These are phyloP conservation scores for Dasypus novemcinctus DNA, from an alignment of 2,113 vertebrate species.

Conservation along the genomic window DNA sequence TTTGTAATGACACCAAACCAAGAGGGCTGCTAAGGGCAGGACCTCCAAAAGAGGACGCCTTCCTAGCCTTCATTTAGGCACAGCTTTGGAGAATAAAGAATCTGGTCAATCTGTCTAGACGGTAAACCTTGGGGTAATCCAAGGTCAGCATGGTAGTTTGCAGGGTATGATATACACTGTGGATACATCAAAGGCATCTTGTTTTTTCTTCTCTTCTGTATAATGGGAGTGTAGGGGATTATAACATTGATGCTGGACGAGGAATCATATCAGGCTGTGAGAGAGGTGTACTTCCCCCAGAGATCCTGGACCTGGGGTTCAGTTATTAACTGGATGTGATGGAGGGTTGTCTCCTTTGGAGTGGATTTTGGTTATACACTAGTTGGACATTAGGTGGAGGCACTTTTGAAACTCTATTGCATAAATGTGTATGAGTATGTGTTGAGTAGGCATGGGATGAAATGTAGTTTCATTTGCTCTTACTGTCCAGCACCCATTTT, in stretches of 20 bases:
- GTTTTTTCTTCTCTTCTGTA: not conserved
- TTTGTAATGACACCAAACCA: not conserved
- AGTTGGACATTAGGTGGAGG: not conserved
- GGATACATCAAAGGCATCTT: not conserved
- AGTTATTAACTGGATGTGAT: not conserved
- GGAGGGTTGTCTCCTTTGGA: not conserved
- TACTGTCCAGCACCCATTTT: not conserved
- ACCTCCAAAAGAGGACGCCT: not conserved
- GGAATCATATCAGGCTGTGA: not conserved
- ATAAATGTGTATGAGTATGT: not conserved
- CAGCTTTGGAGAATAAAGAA: not conserved
- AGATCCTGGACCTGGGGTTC: not conserved
- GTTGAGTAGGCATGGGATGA: not conserved
- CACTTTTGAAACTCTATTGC: not conserved
- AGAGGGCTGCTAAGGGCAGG: not conserved
- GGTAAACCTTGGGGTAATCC: not conserved
- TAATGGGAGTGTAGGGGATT: not conserved
- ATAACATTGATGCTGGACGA: not conserved
- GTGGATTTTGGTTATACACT: not conserved
- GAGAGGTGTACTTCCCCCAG: not conserved
- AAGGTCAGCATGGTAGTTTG: not conserved
- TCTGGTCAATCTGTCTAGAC: not conserved
- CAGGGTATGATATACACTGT: not conserved
- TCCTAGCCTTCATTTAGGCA: not conserved
- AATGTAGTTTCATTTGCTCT: not conserved